Evolutionary conservation across 2,797 vertebrate species (phyloP), one percentile per base, ranked within the genome.

Genomic region (Cygnus olor): DNA sequence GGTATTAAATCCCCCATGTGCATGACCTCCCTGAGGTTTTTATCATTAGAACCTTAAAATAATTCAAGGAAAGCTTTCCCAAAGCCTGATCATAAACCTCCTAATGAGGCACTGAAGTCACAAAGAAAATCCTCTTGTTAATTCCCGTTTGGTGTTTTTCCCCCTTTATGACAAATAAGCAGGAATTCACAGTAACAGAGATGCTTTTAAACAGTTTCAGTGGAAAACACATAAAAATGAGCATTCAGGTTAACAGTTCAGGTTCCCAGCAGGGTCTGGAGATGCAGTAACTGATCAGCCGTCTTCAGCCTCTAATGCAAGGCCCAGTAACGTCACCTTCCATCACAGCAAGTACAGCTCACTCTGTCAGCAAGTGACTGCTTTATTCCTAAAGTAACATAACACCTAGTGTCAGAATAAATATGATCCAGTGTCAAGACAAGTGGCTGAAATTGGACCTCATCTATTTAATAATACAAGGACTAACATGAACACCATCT

Each of bases 31-130:
- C 89, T 8, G 13, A 95, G 95, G 84, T 93, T 95, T 95, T 96
- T 95, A 97, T 92, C 96, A 94, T 97, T 97, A 96, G 91, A 95
- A 95, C 90, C 60, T 94, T 92, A 96, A 92, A 95, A 96, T 91
- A 96, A 96, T 95, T 96, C 86, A 95, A 93, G 88, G 70, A 95
- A 96, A 94, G 77, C 76, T 87, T 94, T 94, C 74, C 77, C 77
- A 64, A 68, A 90, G 81, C 69, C 81, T 51, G 66, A 95, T 73
- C 90, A 95, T 96, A 96, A 97, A 96, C 91, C 66, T 91, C 70
- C 85, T 97, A 96, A 96, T 92, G 92, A 97, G 88, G 80, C 58
- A 86, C 84, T 89, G 77, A 94, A 97, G 61, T 88, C 73, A 91
- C 89, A 92, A 94, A 94, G 82, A 96, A 96, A 97, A 95, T 78